Evolutionary conservation across 2,888 invertebrate genomes (phyloP), one percentile per base, ranked within the genome.

Genomic region (Clitarchus hookeri): DNA sequence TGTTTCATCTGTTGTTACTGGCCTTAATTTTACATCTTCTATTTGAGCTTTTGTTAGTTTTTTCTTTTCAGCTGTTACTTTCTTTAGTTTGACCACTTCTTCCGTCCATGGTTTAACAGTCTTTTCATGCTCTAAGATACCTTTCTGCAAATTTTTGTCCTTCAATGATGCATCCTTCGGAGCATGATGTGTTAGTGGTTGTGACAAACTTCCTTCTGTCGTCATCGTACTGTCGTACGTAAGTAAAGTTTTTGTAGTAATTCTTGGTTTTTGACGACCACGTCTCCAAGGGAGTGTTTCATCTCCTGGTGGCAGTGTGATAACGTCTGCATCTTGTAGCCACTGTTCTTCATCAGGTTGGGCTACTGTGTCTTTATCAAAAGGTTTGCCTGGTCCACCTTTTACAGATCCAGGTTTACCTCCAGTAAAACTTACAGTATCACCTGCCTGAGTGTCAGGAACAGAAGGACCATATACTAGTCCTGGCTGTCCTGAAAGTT

Each of bases 201-300:
- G 87, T 87, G 26, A 89, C 88, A 84, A 89, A 88, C 82, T 65
- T 23, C 16, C 23, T n/a, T 65, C 65, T 19, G 65, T 65, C 3
- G 65, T 65, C 19, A 65, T 65, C n/a, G 19, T 19, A 23, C 23
- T 65, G 6, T 65, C 65, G n/a, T 65, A 65, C 16, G 23, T 65
- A n/a, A 9, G 8, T n/a, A 65, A 16, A 3, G 19, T 19, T 19
- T 65, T 65, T 65, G 23, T 65, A 65, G 65, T 23, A n/a, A 90
- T 88, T 87, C 90, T 89, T 87, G 89, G 90, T 53, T 88, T 88
- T 77, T 90, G 90, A 4, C 90, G 89, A 26, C 89, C 90, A 87
- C 89, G 90, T 88, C 94, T 91, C 94, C 94, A 94, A 27, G 93
- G 93, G 88, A 94, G 89, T 53, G 92, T 91, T 90, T 93, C 93